Base-by-base conservation (phyloP, 2,888 invertebrate genomes). In the Ganaspis brasiliensis region DNA sequence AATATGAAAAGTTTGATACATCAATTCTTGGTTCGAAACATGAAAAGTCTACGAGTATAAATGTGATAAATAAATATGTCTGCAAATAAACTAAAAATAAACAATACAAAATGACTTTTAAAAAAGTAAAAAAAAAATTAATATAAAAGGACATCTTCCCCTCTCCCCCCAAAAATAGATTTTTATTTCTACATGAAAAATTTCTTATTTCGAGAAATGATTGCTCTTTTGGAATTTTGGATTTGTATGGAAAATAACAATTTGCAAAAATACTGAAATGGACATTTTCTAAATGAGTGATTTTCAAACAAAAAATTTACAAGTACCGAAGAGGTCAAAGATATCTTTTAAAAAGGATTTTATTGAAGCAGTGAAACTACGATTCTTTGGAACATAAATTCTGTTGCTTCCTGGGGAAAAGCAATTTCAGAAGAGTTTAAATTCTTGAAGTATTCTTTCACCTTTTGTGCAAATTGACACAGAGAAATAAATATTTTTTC, bases 361-460 rank as follows among this genome's bases (percentile, higher is more conserved):
- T 19, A 37, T 35, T 35, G 61, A 61, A 61, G 35, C 5, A 19
- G 37, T 10, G 19, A 35, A 61, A 61, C 19, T 61, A 35, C 61
- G 35, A 37, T 37, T 37, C 37, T 61, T 61, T 61, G n/a, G 19
- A 8, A 61, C 61, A 61, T 61, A 61, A 59, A 59, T 59, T 35
- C 59, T 59, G 35, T 16, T 31, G 35, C 37, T 37, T 37, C 4
- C 37, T 37, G 16, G 61, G 31, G 16, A 61, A 61, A 61, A 61
- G 61, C 61, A 61, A 61, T 61, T 61, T 61, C 61, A 61, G 35
- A 16, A 9, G 35, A 61, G 35, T 37, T 59, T 37, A 61, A 61
- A 19, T 61, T 61, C 61, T 37, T 9, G 35, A 10, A 61, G 37
- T 35, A 37, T 61, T 16, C 37, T 61, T 16, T 37, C 16, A 61